Evolutionary conservation across 2,888 invertebrate genomes (phyloP), one percentile per base, ranked within the genome.

Genomic region (Hoplodrina blanda): DNA sequence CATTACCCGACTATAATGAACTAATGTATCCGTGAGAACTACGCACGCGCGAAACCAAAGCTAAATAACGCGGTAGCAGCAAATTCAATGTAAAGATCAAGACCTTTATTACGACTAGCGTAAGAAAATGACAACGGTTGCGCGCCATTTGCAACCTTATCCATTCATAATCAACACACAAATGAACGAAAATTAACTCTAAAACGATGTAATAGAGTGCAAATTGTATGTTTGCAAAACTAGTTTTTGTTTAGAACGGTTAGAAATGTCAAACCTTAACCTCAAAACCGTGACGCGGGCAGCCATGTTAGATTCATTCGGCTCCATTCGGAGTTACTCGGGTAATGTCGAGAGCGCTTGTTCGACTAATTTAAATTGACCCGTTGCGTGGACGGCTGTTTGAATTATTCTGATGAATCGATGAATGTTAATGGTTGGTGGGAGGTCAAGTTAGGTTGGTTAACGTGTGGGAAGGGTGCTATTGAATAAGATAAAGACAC

Each of bases 211-310:
- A 30, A 77, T 88, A 90, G 69, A 78, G 82, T 67, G 75, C 72
- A 82, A 84, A 73, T 80, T 80, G 73, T 73, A 46, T 64, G 55
- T 68, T 72, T 33, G 37, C 46, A 46, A 78, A 78, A 81, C 82
- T 85, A 81, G 74, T 82, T 88, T 89, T 86, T 85, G 87, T 88
- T 92, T 91, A 91, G 91, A 92, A 91, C 90, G 91, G 89, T 89
- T 91, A 89, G 90, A 95, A 95, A 95, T 95, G 94, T 93, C 94
- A 95, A 95, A 95, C 95, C 95, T 95, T 95, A 94, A 96, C 95
- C 95, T 96, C 94, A 94, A 95, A 95, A 95, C 93, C 93, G 91
- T 94, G 95, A 94, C 92, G 93, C 66, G 52, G 84, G 90, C 85
- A 91, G 94, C 94, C 94, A 95, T 94, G 85, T 94, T 95, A 89